Conservation (phyloP, 2,888 invertebrate genomes). For the Drosophila antonietae region DNA sequence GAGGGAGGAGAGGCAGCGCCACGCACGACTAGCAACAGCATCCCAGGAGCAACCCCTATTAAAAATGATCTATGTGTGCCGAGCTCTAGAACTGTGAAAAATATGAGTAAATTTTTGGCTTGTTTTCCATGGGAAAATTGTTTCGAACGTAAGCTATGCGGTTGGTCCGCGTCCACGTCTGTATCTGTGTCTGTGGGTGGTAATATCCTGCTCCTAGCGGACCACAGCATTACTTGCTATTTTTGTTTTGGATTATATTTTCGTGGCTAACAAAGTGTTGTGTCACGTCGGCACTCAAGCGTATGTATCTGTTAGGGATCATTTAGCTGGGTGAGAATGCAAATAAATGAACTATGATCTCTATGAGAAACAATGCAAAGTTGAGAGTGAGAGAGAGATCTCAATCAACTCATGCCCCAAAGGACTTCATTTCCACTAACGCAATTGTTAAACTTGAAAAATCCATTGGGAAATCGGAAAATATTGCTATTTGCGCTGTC, state of each 20-base stretch:
- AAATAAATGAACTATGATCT: slow-evolving; percentile 23
- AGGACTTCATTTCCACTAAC: background rate
- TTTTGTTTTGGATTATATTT: slow-evolving; percentile 40
- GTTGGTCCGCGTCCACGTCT: slow-evolving; percentile 18
- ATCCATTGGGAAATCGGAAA: background rate
- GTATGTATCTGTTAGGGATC: slow-evolving; percentile 48
- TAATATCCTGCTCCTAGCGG: slow-evolving; percentile 25
- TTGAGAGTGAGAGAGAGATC: slow-evolving; percentile 11
- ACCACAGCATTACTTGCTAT: slow-evolving; percentile 48
- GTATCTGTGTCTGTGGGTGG: slow-evolving; percentile 59
- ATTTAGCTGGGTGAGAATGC: slow-evolving; percentile 60
- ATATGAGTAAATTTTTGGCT: slow-evolving; percentile 44
- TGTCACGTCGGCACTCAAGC: slow-evolving; percentile 64
- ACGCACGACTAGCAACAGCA: slow-evolving; percentile 62
- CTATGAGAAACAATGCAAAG: slow-evolving; percentile 23
- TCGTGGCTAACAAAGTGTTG: slow-evolving; percentile 36
- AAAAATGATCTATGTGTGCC: slow-evolving; percentile 59
- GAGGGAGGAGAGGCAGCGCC: slow-evolving; percentile 9
- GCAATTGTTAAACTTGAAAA: background rate
- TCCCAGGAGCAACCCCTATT: slow-evolving; percentile 59
- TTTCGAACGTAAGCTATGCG: slow-evolving; percentile 22
- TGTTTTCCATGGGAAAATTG: slow-evolving; percentile 64
- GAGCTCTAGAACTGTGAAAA: slow-evolving; percentile 37
- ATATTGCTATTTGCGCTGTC: background rate
- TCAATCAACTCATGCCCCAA: slow-evolving; percentile 4